These are phyloP conservation scores for Nothura maculosa DNA, from an alignment of 2,797 vertebrate species.

Conservation along the genomic window DNA sequence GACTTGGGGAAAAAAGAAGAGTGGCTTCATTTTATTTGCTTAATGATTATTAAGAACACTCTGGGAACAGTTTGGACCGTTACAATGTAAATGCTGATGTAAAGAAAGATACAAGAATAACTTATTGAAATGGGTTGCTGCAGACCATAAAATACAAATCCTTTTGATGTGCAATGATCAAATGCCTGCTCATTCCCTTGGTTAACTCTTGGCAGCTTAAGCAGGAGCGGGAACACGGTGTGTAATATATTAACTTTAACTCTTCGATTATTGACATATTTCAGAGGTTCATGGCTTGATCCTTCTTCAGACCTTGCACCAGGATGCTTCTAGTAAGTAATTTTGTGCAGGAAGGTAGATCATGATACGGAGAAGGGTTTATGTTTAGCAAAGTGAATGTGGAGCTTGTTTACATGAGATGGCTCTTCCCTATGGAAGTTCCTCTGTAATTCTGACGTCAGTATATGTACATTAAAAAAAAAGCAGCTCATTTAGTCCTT, in stretches of 20 bases:
- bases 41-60: background rate
- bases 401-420: background rate
- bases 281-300: background rate
- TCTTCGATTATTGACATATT: background rate
- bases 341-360: background rate
- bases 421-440: background rate
- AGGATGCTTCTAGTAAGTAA: background rate
- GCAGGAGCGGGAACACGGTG: background rate
- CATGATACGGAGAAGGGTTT: background rate
- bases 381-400: background rate
- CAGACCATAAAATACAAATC: background rate
- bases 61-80: background rate
- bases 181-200: background rate
- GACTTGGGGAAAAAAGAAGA: background rate
- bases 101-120: background rate
- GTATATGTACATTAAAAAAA: background rate
- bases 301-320: background rate
- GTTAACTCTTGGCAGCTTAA: background rate
- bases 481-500: background rate
- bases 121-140: background rate
- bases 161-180: background rate
- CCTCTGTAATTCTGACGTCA: background rate
- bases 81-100: background rate
- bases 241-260: background rate
- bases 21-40: background rate